Evolutionary conservation across 2,888 invertebrate genomes (phyloP).

Genomic region (Heliconius ethilla): DNA sequence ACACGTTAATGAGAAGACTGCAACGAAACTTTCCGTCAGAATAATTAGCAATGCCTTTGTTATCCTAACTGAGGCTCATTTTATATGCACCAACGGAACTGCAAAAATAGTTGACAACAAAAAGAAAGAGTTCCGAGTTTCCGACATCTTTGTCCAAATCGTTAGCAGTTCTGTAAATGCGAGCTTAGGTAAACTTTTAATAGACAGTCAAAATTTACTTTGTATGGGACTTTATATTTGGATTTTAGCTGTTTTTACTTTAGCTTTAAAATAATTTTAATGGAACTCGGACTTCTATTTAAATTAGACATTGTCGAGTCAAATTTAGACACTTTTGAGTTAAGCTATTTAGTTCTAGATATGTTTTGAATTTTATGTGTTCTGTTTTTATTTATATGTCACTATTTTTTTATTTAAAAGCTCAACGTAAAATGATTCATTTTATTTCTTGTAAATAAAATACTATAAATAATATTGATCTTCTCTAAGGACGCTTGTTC

Average conservation of each 20-base stretch:
- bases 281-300: not conserved
- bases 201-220: not conserved
- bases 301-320: too few relatives aligned
- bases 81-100: not conserved
- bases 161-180: slow-evolving; percentile 1
- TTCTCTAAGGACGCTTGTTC: not conserved
- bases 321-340: not conserved
- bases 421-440: too few relatives aligned
- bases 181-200: slow-evolving; percentile 16
- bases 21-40: slow-evolving; percentile 22
- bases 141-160: slow-evolving; percentile 12
- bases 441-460: not conserved
- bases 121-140: not conserved
- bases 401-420: too few relatives aligned
- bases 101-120: slow-evolving; percentile 10
- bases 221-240: not conserved
- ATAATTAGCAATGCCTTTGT: slow-evolving; percentile 39
- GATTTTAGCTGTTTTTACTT: not conserved
- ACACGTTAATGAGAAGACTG: slow-evolving; percentile 35
- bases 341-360: too few relatives aligned
- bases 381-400: too few relatives aligned
- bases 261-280: not conserved
- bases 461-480: not conserved
- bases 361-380: too few relatives aligned
- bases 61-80: slow-evolving; percentile 18